Percentiles rank a stretch among this genome's conserved stretches.
Conservation (phyloP, 2,113 vertebrate species). For the Carassius gibelio region DNA sequence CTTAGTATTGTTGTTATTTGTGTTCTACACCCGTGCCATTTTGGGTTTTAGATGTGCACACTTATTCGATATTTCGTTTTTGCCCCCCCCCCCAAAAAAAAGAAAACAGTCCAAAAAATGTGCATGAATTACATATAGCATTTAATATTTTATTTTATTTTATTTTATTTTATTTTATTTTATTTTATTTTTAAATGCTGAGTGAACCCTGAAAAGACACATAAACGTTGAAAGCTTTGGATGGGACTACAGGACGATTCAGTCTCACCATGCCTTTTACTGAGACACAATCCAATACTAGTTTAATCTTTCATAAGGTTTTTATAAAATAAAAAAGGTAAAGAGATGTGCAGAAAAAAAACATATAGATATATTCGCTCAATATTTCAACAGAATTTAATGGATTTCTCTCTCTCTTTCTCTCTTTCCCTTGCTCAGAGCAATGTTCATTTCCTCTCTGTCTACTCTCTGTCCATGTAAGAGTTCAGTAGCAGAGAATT, state of each 20-base stretch:
- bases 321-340: conserved; percentile 47
- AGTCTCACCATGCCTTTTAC: conserved; percentile 3
- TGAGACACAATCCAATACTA: conserved; percentile 47
- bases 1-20: too few species aligned
- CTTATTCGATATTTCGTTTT: too few species aligned
- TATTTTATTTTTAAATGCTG: too few species aligned
- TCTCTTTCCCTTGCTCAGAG: background rate
- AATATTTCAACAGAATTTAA: conserved; percentile 76
- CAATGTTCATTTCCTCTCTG: background rate
- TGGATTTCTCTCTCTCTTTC: conserved; percentile 60
- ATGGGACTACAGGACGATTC: background rate
- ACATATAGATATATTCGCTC: conserved; percentile 64
- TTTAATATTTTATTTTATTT: too few species aligned
- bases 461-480: background rate
- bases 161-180: too few species aligned
- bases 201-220: background rate
- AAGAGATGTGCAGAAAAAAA: background rate
- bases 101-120: too few species aligned
- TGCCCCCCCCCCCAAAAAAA: too few species aligned
- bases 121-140: too few species aligned
- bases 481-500: background rate
- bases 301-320: conserved; percentile 65
- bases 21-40: too few species aligned
- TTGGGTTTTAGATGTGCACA: too few species aligned
- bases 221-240: background rate